Percentiles rank a stretch among this genome's conserved stretches.
Evolutionary conservation across 2,888 invertebrate genomes (phyloP).

Genomic region (Holacanthella duospinosa): DNA sequence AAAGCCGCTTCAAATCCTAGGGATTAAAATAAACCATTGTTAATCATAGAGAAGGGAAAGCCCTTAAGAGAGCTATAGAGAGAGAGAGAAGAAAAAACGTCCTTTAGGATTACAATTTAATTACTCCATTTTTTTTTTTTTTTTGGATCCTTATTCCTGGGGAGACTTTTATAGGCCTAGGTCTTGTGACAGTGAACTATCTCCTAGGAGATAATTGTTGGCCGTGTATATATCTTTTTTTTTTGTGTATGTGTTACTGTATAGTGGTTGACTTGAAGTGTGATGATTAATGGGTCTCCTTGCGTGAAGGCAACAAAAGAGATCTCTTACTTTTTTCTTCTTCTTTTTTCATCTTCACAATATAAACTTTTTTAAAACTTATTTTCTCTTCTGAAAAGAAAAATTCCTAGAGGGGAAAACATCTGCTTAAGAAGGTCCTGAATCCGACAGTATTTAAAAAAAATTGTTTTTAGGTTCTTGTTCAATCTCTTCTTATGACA

Average conservation of each 20-base stretch:
- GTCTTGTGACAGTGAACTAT: not conserved
- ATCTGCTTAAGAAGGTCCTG: too few species aligned
- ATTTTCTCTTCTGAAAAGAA: too few species aligned
- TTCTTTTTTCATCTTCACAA: too few species aligned
- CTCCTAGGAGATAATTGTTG: not conserved
- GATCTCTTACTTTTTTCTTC: too few species aligned
- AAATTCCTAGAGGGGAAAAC: too few species aligned
- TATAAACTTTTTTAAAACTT: too few species aligned
- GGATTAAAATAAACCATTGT: not conserved
- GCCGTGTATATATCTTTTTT: not conserved
- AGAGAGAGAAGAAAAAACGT: too few species aligned
- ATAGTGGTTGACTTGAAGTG: constrained; percentile 17
- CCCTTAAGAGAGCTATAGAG: not conserved
- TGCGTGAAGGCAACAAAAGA: not conserved
- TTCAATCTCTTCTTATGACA: too few species aligned
- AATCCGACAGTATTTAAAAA: too few species aligned
- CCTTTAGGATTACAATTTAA: not conserved
- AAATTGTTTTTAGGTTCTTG: too few species aligned
- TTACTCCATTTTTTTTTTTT: not conserved
- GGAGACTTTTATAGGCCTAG: not conserved
- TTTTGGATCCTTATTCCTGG: not conserved
- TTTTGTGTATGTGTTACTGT: not conserved
- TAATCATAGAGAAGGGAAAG: not conserved
- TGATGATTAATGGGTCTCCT: constrained; percentile 34
- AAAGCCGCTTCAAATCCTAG: not conserved